Percentiles rank a stretch among this genome's conserved stretches.
phyloP scores from a whole-genome alignment of 2,113 vertebrate species.

The Rafetus swinhoei region DNA sequence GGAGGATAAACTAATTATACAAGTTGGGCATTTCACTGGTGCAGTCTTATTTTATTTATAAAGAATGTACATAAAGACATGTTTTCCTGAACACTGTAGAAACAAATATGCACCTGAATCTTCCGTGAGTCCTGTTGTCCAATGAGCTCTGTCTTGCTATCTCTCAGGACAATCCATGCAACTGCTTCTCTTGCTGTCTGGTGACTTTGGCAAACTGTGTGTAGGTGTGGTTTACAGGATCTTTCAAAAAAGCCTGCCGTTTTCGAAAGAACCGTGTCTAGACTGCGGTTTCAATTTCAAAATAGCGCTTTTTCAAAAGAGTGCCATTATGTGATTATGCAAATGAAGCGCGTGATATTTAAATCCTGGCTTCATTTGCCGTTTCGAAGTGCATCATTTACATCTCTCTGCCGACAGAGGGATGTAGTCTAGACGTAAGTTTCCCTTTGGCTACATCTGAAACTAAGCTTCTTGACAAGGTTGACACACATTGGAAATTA shows the following conservation, averaged over 20 bases:
- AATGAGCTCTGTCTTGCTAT: neutral
- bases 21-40: neutral
- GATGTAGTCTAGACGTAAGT: no score
- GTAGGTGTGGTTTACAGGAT: neutral
- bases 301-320: no score
- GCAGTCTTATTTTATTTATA: neutral
- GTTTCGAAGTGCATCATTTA: no score
- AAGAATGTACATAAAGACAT: neutral
- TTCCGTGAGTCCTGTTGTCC: neutral
- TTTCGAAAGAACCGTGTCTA: no score
- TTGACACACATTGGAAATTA: neutral
- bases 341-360: no score
- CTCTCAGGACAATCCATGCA: neutral
- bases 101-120: neutral
- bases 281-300: no score
- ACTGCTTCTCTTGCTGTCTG: neutral
- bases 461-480: neutral
- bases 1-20: neutral
- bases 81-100: neutral
- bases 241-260: no score
- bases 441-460: no score
- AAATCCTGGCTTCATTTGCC: no score
- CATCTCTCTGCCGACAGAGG: no score
- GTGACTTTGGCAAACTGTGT: neutral
- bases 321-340: no score